These are phyloP conservation scores for Phalacrocorax pelagicus DNA, from an alignment of 2,113 vertebrate species.

Conservation along the genomic window DNA sequence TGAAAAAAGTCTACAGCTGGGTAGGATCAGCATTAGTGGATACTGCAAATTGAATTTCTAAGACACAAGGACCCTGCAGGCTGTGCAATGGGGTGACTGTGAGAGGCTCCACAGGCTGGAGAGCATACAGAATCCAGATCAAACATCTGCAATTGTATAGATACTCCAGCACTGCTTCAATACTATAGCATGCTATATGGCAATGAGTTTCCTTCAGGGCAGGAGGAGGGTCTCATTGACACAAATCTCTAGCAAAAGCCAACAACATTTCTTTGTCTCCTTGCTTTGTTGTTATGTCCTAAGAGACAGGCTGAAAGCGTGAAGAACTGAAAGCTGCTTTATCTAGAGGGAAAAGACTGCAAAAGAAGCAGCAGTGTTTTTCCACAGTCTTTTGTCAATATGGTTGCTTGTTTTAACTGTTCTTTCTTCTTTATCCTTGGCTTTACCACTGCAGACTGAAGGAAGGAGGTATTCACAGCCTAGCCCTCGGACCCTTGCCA, in stretches of 20 bases:
- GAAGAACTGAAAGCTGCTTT: not conserved
- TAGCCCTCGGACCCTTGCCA: not conserved
- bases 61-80: not conserved
- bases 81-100: not conserved
- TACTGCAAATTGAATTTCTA: not conserved
- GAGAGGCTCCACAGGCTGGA: not conserved
- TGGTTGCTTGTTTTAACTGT: not conserved
- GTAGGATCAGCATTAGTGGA: not conserved
- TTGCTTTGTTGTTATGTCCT: not conserved
- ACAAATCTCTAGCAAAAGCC: not conserved
- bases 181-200: not conserved
- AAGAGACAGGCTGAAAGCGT: not conserved
- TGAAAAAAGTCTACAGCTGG: not conserved
- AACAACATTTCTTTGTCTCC: not conserved
- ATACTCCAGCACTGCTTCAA: fast-evolving
- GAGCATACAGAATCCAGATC: not conserved
- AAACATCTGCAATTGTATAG: not conserved
- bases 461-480: not conserved
- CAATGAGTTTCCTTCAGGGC: not conserved
- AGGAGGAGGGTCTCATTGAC: not conserved
- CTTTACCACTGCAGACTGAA: not conserved
- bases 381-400: not conserved
- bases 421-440: not conserved
- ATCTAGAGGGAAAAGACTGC: not conserved
- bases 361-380: not conserved